Base-by-base conservation (phyloP, 2,888 invertebrate species). In the Microctonus brassicae region DNA sequence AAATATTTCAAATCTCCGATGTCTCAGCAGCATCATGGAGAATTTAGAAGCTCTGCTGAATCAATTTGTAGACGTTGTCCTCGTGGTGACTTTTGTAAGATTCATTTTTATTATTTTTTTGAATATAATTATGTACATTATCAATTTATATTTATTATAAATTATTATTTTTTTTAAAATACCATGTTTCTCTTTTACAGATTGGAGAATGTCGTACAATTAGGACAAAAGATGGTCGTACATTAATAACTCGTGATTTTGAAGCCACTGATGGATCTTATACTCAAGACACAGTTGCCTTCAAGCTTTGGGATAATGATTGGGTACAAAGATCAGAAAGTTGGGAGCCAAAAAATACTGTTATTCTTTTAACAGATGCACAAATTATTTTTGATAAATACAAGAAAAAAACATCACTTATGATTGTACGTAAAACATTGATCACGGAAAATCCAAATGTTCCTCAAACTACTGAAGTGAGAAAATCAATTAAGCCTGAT, bases 371-470 rank as follows among this genome's bases (percentile, higher is more conserved):
- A 71, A 90, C 93, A 1, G 94, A 95, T 82, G 90, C 92, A 22
- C 90, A 90, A 24, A 89, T 94, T 29, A 89, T 78, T n/a, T 88
- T 83, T 76, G 86, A 86, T 74, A 79, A 79, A 20, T 89, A 82
- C 74, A 83, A 81, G 62, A 87, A 86, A 57, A 83, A 81, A 69
- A 78, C 62, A 0, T 61, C 64, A 0, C 57, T 86, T 13, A 79
- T 79, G 1, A 80, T 85, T 69, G 86, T 75, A 6, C 80, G 81
- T 39, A 86, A 84, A 73, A 92, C 91, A 4, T 88, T 95, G 24
- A 88, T 95, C 73, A 94, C 93, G 2, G 94, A 94, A 82, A 92
- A 95, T 88, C 95, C 95, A 0, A 88, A 91, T 72, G 90, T 92
- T 1, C 87, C 90, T 0, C 92, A 95, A 81, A 90, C 92, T 0